phyloP scores from a whole-genome alignment of 2,113 vertebrate species.

The Mesembrinibis cayennensis region DNA sequence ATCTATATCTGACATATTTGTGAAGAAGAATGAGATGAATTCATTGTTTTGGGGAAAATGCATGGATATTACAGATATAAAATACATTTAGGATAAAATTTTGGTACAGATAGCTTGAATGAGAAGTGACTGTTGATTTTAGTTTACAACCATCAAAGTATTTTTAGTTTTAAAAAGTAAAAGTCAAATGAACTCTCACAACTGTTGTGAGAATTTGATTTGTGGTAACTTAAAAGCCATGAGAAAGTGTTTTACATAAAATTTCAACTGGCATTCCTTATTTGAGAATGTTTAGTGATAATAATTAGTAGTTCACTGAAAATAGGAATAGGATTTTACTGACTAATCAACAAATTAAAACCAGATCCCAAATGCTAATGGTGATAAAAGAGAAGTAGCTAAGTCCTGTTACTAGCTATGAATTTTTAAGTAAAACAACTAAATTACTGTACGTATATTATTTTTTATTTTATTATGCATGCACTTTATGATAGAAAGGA shows the following conservation, averaged over 20 bases:
- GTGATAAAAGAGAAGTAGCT: no score
- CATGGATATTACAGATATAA: neutral
- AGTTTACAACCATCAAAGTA: neutral
- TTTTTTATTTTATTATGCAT: neutral
- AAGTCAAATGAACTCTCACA: neutral
- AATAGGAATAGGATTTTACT: no score
- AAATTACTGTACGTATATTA: neutral
- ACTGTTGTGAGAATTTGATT: neutral
- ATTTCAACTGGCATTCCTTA: neutral
- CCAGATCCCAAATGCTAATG: no score
- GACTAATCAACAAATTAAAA: no score
- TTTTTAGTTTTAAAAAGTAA: neutral
- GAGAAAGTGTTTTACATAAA: neutral
- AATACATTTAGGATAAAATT: neutral
- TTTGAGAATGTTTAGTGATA: neutral
- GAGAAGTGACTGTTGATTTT: neutral
- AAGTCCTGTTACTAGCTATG: no score
- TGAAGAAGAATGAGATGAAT: neutral
- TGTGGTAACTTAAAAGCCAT: neutral
- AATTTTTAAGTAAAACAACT: neutral
- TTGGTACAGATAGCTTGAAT: neutral
- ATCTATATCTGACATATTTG: neutral
- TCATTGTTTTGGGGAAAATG: neutral
- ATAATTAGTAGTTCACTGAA: no score
- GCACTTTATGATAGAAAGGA: neutral